Base-by-base conservation (phyloP, 2,113 vertebrate species). In the Uria aalge region DNA sequence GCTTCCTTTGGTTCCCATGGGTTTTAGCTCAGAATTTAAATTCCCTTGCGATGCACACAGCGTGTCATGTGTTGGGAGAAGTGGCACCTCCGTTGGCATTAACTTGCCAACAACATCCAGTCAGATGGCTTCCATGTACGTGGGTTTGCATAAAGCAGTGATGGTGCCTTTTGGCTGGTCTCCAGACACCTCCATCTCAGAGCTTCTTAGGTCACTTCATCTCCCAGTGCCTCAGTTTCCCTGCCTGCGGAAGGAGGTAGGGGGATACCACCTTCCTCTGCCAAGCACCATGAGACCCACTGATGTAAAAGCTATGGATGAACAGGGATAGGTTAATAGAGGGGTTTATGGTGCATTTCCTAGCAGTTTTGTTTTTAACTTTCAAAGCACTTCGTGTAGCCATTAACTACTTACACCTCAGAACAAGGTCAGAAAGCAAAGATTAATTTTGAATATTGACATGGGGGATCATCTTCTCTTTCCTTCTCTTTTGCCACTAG, bases 61-160 rank as follows among this genome's bases (percentile, higher is more conserved):
- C 1, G 0, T 52, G 43, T 38, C 8, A 1, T 27, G 21, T 1
- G 1, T 8, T 50, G 41, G 30, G n/a, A 59, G 19, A 55, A 66
- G 34, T 7, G 5, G 41, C 38, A 63, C 15, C 26, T 93, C 64
- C 16, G 1, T 7, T 53, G 63, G 26, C 26, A 47, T 50, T 60
- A 53, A 41, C 20, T 45, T 57, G 19, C 45, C 21, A 48, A 69
- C 50, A 69, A 14, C 3, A 0, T 71, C 72, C n/a, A 72, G 50
- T 50, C 67, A 32, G 23, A 9, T 34, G 75, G 26, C 56, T 79
- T 41, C 63, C 26, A 11, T 1, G 1, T 52, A 34, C 3, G 11
- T 53, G 75, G 53, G 21, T 53, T 83, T 91, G 27, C 40, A 41
- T 63, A 63, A 57, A 90, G 64, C 20, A 19, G 26, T 55, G 68